Evolutionary conservation across 2,888 invertebrate species (phyloP).

Genomic region (Himalopsyche anomala): DNA sequence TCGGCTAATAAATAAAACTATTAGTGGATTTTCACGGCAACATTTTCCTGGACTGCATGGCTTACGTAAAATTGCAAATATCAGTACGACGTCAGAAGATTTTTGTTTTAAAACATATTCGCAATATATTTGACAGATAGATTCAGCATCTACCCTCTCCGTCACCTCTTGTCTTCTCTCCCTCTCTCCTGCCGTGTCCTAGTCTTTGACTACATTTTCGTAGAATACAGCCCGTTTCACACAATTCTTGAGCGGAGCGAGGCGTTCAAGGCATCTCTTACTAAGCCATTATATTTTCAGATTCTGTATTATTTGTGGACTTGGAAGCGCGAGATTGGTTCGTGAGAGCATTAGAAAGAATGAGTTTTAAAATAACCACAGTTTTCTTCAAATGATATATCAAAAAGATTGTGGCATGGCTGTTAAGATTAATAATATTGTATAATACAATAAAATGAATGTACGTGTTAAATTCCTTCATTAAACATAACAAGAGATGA

Average conservation of each 20-base stretch:
- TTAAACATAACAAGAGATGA: no score
- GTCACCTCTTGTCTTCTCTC: constrained; percentile 22
- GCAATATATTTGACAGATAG: constrained; percentile 26
- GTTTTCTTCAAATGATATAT: not conserved
- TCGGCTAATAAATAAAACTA: no score
- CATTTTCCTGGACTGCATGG: no score
- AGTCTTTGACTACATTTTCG: constrained; percentile 62
- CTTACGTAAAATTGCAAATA: not conserved
- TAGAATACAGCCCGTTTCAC: constrained; percentile 65
- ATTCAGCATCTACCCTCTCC: constrained; percentile 6
- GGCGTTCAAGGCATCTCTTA: constrained; percentile 57
- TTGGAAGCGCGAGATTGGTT: constrained; percentile 53
- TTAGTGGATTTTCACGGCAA: not conserved
- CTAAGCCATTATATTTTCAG: constrained; percentile 66
- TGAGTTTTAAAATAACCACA: not conserved
- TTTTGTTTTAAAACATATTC: constrained; percentile 22
- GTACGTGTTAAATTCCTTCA: no score
- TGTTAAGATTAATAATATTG: no score
- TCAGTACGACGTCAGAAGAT: not conserved
- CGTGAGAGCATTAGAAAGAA: constrained; percentile 49
- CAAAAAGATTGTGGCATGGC: no score
- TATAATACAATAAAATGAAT: no score
- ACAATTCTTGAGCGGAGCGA: constrained; percentile 63
- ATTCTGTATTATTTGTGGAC: constrained; percentile 65
- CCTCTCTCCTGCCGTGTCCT: constrained; percentile 46